phyloP scores from a whole-genome alignment of 2,888 invertebrate species.

The Polydrusus cervinus region DNA sequence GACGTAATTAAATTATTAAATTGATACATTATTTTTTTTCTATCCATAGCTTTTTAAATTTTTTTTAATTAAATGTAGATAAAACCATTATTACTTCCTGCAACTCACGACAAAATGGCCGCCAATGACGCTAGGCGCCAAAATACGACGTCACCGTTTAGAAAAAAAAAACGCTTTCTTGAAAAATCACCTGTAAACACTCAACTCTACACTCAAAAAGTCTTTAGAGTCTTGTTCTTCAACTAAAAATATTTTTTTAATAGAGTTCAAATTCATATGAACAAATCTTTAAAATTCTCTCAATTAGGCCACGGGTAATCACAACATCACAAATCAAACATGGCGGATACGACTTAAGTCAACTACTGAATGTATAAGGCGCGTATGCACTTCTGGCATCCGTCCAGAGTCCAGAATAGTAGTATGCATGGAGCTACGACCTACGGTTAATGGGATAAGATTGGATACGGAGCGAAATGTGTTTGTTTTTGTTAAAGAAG shows the following conservation, averaged over 20 bases:
- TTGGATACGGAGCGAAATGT: slow-evolving; percentile 28
- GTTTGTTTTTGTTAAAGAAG: slow-evolving; percentile 44
- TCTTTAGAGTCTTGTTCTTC: neutral
- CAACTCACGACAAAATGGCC: slow-evolving; percentile 41
- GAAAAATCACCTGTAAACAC: neutral
- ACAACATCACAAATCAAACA: slow-evolving; percentile 44
- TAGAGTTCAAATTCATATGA: neutral
- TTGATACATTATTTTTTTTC: too few relatives aligned
- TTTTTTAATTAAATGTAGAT: neutral
- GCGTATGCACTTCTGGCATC: slow-evolving; percentile 41
- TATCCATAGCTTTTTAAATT: too few relatives aligned
- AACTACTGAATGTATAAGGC: slow-evolving; percentile 36
- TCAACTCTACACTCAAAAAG: neutral
- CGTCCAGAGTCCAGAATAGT: slow-evolving; percentile 43
- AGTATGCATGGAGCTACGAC: slow-evolving; percentile 26
- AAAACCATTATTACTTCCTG: slow-evolving; percentile 36
- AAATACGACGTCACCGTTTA: slow-evolving; percentile 27
- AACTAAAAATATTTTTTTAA: neutral
- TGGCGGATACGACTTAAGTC: slow-evolving; percentile 39
- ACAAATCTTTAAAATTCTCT: slow-evolving; percentile 1
- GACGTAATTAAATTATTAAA: too few relatives aligned
- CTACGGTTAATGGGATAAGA: slow-evolving; percentile 30
- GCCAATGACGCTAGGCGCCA: slow-evolving; percentile 33
- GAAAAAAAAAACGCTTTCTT: neutral
- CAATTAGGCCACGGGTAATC: slow-evolving; percentile 31